These are phyloP conservation scores for Echinarachnius parma DNA, from an alignment of 53 echinoderm and acorn worm species.

Conservation along the genomic window DNA sequence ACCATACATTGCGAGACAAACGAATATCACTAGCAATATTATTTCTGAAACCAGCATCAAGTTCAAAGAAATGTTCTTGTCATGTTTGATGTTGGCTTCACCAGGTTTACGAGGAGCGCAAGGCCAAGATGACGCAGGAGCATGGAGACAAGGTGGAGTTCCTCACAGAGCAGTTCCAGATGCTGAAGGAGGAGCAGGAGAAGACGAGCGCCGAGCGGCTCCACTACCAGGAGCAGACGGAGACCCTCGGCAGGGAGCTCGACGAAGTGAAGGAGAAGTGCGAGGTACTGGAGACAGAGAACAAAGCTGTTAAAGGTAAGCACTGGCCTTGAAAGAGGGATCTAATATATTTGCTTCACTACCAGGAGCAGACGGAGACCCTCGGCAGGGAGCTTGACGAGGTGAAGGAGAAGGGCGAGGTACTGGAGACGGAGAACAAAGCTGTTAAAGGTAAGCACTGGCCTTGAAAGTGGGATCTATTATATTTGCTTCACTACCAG, in stretches of 20 bases:
- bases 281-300: constrained; percentile 65
- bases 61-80: too few species aligned
- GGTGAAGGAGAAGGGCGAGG: constrained; percentile 59
- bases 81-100: not conserved
- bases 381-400: constrained; percentile 41
- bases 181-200: constrained; percentile 71
- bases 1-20: too few species aligned
- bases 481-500: constrained; percentile 35
- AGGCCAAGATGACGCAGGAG: constrained; percentile 80
- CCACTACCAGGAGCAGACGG: constrained; percentile 32
- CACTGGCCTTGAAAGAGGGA: too few species aligned
- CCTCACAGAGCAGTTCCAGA: constrained; percentile 85
- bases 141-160: constrained; percentile 92
- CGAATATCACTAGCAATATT: too few species aligned
- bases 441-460: constrained; percentile 64
- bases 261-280: constrained; percentile 53
- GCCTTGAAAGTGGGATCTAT: too few species aligned
- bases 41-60: too few species aligned
- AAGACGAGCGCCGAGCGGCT: constrained; percentile 55
- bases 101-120: constrained; percentile 71
- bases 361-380: constrained; percentile 25
- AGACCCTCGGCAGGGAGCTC: constrained; percentile 29
- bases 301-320: constrained; percentile 64
- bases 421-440: constrained; percentile 59
- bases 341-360: too few species aligned